Evolutionary conservation across 2,888 invertebrate genomes (phyloP).

Genomic region (Caenorhabditis macrosperma): DNA sequence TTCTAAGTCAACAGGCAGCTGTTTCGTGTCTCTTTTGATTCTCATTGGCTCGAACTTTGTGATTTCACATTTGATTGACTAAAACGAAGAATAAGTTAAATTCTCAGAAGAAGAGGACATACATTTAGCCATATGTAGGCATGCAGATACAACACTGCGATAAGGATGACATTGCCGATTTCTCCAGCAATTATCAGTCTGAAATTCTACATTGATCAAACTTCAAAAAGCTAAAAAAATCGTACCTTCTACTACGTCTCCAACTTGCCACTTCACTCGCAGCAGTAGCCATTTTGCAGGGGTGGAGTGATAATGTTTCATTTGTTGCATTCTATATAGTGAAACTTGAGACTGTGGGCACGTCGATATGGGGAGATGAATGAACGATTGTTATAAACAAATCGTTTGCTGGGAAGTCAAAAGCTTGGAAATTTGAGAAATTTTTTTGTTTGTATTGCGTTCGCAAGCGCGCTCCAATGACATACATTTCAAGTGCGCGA

Average conservation of each 20-base stretch:
- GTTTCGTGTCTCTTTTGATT: constrained; percentile 34
- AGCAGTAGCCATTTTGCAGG: constrained; percentile 7
- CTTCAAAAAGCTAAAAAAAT: not conserved
- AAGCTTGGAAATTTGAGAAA: not conserved
- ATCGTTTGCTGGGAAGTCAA: not conserved
- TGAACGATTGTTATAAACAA: constrained; percentile 7
- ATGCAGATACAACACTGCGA: constrained; percentile 41
- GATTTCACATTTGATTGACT: constrained; percentile 20
- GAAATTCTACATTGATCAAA: not conserved
- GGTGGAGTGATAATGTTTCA: constrained; percentile 8
- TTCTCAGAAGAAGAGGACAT: constrained; percentile 6
- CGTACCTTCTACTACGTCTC: constrained; percentile 17
- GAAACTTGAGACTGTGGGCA: not conserved
- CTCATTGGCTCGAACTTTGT: not conserved
- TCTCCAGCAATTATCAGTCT: constrained; percentile 40
- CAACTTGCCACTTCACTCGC: not conserved
- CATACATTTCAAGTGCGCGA: not conserved
- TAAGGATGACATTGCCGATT: constrained; percentile 56
- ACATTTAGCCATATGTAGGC: constrained; percentile 57
- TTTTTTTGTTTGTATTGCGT: not conserved
- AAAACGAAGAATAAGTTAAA: not conserved
- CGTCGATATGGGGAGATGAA: not conserved
- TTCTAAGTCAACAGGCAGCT: constrained; percentile 70
- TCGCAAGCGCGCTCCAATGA: constrained; percentile 13
- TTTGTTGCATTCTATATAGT: constrained; percentile 2